A percentile compares a stretch with the other conserved stretches of the same genome.
These are phyloP conservation scores for Macquaria ambigua DNA, from an alignment of 2,113 vertebrate genomes.

Conservation along the genomic window DNA sequence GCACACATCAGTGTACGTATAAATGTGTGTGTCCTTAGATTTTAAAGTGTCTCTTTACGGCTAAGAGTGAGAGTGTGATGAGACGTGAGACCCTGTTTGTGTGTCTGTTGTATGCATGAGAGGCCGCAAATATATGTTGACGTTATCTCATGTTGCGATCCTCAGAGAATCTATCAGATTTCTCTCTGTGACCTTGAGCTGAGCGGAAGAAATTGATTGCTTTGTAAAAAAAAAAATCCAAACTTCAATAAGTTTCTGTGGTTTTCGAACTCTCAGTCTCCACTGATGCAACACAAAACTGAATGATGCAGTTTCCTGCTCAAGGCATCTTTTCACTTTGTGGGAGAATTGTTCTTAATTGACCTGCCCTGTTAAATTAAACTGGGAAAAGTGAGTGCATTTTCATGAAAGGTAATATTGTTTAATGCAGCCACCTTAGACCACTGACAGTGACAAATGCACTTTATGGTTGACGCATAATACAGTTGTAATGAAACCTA, in stretches of 20 bases:
- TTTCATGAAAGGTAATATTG: constrained; percentile 51
- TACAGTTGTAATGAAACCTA: constrained; percentile 51
- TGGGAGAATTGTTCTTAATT: constrained; percentile 49
- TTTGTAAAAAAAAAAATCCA: constrained; percentile 28
- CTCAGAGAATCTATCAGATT: constrained; percentile 43
- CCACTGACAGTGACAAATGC: constrained; percentile 61
- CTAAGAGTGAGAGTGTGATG: not conserved
- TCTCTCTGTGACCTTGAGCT: constrained; percentile 55
- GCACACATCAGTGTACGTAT: not conserved
- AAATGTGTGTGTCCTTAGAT: constrained; percentile 18
- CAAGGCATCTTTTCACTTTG: constrained; percentile 23
- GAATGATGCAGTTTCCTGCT: constrained; percentile 20
- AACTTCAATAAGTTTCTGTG: constrained; percentile 35
- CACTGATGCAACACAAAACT: not conserved
- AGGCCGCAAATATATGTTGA: constrained; percentile 29
- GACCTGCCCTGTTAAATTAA: constrained; percentile 35
- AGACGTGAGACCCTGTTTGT: constrained; percentile 5
- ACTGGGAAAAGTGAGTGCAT: constrained; percentile 19
- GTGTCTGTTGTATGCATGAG: constrained; percentile 6
- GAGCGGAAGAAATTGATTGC: constrained; percentile 49
- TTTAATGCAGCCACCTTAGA: constrained; percentile 50
- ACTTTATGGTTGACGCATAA: constrained; percentile 35
- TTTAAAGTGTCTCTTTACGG: not conserved
- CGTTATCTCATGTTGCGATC: constrained; percentile 39
- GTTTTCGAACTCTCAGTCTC: constrained; percentile 15